These are phyloP conservation scores for Phalacrocorax aristotelis DNA, from an alignment of 2,113 vertebrate genomes.

Conservation along the genomic window DNA sequence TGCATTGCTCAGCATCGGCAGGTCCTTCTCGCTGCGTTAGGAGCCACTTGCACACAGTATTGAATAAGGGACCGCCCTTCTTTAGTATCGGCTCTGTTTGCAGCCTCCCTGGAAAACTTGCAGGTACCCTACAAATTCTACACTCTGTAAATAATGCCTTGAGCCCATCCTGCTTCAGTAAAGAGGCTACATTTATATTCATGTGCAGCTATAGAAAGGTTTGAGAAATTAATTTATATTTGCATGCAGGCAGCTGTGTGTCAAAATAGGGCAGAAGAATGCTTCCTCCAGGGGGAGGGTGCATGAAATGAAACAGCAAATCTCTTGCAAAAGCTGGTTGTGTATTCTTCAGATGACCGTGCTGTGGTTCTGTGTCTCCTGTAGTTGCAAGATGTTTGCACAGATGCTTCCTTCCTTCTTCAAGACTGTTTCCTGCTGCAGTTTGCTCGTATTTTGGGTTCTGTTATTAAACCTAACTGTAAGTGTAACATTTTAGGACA, in stretches of 20 bases:
- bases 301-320: not conserved
- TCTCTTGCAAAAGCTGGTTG: not conserved
- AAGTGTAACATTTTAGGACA: not conserved
- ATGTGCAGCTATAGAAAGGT: not conserved
- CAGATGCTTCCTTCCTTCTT: not conserved
- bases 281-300: not conserved
- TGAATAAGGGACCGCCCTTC: not conserved
- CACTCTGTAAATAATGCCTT: not conserved
- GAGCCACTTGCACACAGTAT: not conserved
- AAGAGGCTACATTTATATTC: not conserved
- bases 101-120: not conserved
- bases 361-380: not conserved
- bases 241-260: not conserved
- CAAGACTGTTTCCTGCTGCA: not conserved
- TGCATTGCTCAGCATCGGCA: not conserved
- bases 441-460: not conserved
- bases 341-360: not conserved
- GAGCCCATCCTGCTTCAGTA: not conserved
- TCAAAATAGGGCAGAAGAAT: not conserved
- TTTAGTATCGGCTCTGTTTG: not conserved
- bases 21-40: not conserved
- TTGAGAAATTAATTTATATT: not conserved
- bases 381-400: not conserved
- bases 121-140: not conserved
- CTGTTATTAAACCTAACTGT: not conserved